Evolutionary conservation across 2,113 vertebrate species (phyloP).

Genomic region (Centropus unirufus): DNA sequence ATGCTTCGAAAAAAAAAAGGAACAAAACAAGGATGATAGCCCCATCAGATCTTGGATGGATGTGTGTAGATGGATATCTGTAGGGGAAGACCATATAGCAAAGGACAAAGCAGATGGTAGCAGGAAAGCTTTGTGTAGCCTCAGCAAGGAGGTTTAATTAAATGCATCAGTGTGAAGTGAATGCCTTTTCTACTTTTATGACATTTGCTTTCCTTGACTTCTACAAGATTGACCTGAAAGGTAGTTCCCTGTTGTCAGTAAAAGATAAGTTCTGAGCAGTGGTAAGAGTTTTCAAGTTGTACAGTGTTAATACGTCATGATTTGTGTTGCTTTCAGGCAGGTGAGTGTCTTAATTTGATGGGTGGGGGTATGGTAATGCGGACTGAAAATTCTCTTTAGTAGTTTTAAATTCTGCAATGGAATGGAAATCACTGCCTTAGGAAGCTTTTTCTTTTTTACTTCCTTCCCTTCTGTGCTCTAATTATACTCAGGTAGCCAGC

Average conservation of each 20-base stretch:
- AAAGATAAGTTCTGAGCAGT: not conserved
- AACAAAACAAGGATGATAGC: not conserved
- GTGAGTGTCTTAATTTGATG: not conserved
- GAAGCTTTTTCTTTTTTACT: not conserved
- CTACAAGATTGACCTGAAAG: not conserved
- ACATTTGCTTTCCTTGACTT: not conserved
- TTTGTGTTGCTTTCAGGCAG: not conserved
- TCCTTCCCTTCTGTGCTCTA: conserved; percentile 16
- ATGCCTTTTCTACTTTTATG: not conserved
- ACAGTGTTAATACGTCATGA: not conserved
- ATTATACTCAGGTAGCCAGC: not conserved
- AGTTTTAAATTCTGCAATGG: not conserved
- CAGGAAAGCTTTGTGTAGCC: not conserved
- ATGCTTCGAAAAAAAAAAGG: not conserved
- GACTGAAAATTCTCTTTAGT: not conserved
- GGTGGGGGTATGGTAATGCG: fast-evolving
- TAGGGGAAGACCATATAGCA: not conserved
- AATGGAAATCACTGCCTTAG: not conserved
- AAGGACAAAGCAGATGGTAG: not conserved
- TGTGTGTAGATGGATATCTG: not conserved
- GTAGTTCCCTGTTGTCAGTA: not conserved
- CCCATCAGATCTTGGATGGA: not conserved
- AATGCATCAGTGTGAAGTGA: not conserved
- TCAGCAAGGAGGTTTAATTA: not conserved
- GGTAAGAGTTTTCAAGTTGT: not conserved